These are phyloP conservation scores for Dicrostonyx torquatus DNA, from an alignment of 2,797 vertebrate genomes.

Conservation along the genomic window DNA sequence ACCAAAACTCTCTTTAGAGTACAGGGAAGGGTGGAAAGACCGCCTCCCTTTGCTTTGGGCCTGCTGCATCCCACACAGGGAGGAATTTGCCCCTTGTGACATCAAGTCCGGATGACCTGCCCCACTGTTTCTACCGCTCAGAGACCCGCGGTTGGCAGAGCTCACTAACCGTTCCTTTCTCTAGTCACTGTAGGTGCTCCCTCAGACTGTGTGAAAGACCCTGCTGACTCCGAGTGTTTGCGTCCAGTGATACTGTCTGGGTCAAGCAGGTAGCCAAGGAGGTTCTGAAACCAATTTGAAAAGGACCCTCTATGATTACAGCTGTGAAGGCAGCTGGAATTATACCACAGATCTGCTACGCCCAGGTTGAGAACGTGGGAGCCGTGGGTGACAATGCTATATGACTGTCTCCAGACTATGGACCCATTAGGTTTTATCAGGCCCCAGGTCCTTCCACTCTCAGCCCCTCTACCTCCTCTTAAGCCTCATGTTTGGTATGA, in stretches of 20 bases:
- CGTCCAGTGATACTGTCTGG: background rate
- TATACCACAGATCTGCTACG: background rate
- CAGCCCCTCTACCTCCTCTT: background rate
- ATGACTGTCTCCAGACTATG: background rate
- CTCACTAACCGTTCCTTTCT: background rate
- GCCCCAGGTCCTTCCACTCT: background rate
- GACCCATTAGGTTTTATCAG: background rate
- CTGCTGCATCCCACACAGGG: background rate
- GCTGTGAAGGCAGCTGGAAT: background rate
- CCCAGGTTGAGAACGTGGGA: background rate
- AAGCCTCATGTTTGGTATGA: background rate
- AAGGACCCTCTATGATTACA: background rate
- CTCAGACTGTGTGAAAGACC: background rate
- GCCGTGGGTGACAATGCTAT: too few species aligned
- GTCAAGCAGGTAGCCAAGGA: background rate
- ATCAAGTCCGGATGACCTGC: background rate
- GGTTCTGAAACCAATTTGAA: background rate
- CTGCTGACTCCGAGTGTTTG: background rate
- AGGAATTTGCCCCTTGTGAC: background rate
- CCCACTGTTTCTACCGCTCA: background rate
- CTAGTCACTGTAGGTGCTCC: too few species aligned
- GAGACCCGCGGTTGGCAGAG: background rate
- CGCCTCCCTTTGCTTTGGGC: background rate
- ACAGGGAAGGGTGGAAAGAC: background rate
- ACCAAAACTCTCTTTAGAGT: background rate